Base-by-base conservation (phyloP, 1,140 invertebrate genomes). In the Heliconius himera region DNA sequence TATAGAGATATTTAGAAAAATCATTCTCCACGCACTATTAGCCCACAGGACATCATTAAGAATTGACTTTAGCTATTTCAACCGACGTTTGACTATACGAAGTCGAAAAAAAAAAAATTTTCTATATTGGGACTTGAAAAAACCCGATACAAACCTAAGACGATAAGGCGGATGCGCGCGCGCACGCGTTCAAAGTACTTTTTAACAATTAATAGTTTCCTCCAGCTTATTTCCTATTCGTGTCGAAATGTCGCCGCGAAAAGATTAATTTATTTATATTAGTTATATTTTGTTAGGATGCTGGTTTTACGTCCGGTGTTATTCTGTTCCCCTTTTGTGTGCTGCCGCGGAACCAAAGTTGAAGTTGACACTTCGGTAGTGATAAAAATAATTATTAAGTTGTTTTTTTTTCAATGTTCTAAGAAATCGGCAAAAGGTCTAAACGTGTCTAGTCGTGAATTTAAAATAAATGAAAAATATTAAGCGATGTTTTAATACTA, bases 121-220 rank as follows among this genome's bases (percentile, higher is more conserved):
- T 87, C 87, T 88, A 88, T 85, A 86, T 86, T 85, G 46, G 85
- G 78, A 82, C 81, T 85, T 77, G 80, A 84, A 88, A 87, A 87
- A 86, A 82, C 77, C 76, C 66, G 72, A 85, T 78, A 77, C 79
- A 73, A 82, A 73, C 73, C 77, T 72, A 51, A 56, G 49, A 66
- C 60, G 60, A 46, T 46, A 46, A 46, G 60, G n/a, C 87, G 87
- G 88, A 89, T 85, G 83, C 84, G 82, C 81, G 78, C 82, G 83
- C 84, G 82, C 81, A 79, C 82, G 83, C 84, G 83, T 78, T 81
- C 79, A 81, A 82, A 84, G 86, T 83, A 80, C 82, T 84, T 87
- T 87, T 87, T 83, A 85, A 89, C 88, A 88, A 89, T 89, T 89
- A 89, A 89, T 89, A 83, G 88, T 82, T 89, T 88, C 88, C 88